Evolutionary conservation across 2,797 vertebrate species (phyloP).

Genomic region (Sebastiscus albofasciatus): DNA sequence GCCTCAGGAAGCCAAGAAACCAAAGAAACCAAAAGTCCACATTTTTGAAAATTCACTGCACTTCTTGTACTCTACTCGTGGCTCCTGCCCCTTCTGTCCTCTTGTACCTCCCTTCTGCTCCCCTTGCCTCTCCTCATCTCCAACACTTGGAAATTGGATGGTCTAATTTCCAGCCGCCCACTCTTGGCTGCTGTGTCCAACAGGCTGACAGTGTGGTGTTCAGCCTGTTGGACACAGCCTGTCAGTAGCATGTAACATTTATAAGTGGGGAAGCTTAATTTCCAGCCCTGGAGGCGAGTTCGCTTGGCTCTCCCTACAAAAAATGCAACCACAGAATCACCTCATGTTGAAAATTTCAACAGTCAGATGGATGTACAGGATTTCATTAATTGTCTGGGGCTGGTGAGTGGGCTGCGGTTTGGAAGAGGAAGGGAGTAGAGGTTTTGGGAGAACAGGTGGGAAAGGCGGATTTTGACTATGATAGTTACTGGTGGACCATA

Average conservation of each 20-base stretch:
- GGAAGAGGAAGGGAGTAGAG: background rate
- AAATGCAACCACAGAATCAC: slow-evolving; percentile 12
- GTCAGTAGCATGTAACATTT: slow-evolving; percentile 56
- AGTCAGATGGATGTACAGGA: background rate
- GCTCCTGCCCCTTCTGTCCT: slow-evolving; percentile 30
- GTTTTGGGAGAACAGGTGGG: background rate
- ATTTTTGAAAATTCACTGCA: slow-evolving; percentile 18
- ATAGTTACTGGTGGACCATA: background rate
- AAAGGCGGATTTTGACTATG: background rate
- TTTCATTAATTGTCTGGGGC: slow-evolving; percentile 25
- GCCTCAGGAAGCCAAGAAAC: background rate
- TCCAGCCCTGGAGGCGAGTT: slow-evolving; percentile 34
- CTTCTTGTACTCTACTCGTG: slow-evolving; percentile 3
- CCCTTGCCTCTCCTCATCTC: slow-evolving; percentile 44
- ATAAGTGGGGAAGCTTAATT: slow-evolving; percentile 51
- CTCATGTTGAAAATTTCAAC: slow-evolving; percentile 23
- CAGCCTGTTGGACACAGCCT: slow-evolving; percentile 70
- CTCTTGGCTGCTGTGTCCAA: slow-evolving; percentile 69
- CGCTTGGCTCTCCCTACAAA: slow-evolving; percentile 17
- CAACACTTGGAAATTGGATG: slow-evolving; percentile 59
- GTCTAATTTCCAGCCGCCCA: slow-evolving; percentile 60
- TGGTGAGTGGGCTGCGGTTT: background rate
- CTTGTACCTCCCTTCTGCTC: slow-evolving; percentile 34
- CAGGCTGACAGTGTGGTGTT: slow-evolving; percentile 60
- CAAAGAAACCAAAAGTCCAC: slow-evolving; percentile 11